These are phyloP conservation scores for Zootermopsis nevadensis DNA, from an alignment of 2,888 invertebrate genomes.

Conservation along the genomic window DNA sequence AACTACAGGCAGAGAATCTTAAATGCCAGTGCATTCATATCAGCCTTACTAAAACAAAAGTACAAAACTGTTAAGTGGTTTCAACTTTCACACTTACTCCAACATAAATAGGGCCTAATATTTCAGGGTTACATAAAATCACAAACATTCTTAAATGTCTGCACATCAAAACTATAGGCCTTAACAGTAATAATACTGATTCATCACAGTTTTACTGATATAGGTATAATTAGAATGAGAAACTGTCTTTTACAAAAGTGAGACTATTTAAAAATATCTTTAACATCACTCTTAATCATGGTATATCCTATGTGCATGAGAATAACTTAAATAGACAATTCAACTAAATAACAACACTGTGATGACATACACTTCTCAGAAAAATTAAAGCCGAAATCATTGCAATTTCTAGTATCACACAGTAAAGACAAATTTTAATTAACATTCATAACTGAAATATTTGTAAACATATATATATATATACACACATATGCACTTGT, in stretches of 20 bases:
- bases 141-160: too few species aligned
- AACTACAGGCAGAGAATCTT: too few species aligned
- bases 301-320: not conserved
- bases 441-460: not conserved
- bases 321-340: not conserved
- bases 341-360: not conserved
- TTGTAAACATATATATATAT: not conserved
- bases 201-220: too few species aligned
- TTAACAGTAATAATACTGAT: too few species aligned
- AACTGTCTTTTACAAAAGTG: not conserved
- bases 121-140: too few species aligned
- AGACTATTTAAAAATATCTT: not conserved
- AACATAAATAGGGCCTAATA: too few species aligned
- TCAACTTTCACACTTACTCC: too few species aligned
- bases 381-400: not conserved
- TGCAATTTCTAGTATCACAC: not conserved
- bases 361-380: not conserved
- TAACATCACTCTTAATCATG: slow-evolving; percentile 7
- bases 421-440: not conserved
- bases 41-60: too few species aligned
- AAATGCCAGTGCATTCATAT: too few species aligned
- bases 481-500: not conserved
- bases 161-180: too few species aligned
- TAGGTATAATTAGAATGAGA: too few species aligned
- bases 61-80: too few species aligned